A percentile compares a stretch with the other conserved stretches of the same genome.
These are phyloP conservation scores for Hypselothyrea guttata DNA, from an alignment of 2,888 invertebrate genomes.

Conservation along the genomic window DNA sequence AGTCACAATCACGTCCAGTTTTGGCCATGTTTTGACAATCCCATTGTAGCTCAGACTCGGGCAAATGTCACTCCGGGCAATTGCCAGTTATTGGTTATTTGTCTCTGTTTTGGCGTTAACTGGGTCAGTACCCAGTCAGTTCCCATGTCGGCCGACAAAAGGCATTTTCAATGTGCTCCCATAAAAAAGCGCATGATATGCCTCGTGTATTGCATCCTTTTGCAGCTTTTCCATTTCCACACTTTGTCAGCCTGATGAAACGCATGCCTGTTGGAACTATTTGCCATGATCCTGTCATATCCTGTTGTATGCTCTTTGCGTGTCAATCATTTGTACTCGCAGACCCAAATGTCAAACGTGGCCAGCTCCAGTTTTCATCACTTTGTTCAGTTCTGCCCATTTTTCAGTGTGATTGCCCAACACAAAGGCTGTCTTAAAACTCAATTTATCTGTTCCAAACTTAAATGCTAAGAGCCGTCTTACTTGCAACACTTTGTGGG, in stretches of 20 bases:
- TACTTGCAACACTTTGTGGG: conserved; percentile 47
- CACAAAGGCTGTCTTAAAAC: conserved; percentile 57
- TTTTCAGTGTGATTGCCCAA: conserved; percentile 69
- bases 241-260: conserved; percentile 52
- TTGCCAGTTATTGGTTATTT: conserved; percentile 36
- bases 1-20: background rate
- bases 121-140: conserved; percentile 45
- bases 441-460: conserved; percentile 67
- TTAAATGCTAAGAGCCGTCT: conserved; percentile 21
- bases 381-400: conserved; percentile 27
- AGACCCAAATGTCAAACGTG: background rate
- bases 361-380: conserved; percentile 19
- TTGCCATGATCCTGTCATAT: conserved; percentile 58
- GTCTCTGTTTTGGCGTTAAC: conserved; percentile 41
- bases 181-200: conserved; percentile 1
- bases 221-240: conserved; percentile 58
- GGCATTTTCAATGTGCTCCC: conserved; percentile 34
- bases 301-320: conserved; percentile 17
- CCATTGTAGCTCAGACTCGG: background rate
- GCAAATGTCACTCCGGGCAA: background rate
- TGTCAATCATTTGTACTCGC: background rate
- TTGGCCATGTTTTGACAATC: conserved; percentile 14
- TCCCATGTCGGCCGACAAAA: conserved; percentile 24
- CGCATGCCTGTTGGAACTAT: conserved; percentile 23
- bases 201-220: conserved; percentile 57